Evolutionary conservation across 2,888 invertebrate species (phyloP).

Genomic region (Watsonalla binaria): DNA sequence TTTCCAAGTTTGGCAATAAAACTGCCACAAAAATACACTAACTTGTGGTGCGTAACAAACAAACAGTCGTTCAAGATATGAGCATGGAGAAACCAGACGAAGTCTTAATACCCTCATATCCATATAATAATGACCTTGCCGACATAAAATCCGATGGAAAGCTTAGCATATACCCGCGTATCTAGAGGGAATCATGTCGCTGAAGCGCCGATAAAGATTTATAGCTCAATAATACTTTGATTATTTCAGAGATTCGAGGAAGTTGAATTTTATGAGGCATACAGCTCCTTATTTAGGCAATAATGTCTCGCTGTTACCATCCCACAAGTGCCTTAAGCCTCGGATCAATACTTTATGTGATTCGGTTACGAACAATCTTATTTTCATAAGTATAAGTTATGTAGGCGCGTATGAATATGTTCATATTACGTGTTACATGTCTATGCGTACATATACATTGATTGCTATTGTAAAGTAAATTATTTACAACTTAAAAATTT

Average conservation of each 20-base stretch:
- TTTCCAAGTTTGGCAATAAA: not conserved
- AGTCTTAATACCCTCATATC: not conserved
- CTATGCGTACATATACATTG: too few relatives aligned
- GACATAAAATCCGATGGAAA: slow-evolving; percentile 41
- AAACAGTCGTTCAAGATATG: not conserved
- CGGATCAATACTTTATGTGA: slow-evolving; percentile 41
- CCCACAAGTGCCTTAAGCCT: slow-evolving; percentile 35
- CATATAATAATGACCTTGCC: slow-evolving; percentile 19
- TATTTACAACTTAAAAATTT: too few relatives aligned
- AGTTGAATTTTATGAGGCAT: slow-evolving; percentile 66
- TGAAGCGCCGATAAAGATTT: slow-evolving; percentile 66
- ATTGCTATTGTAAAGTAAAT: too few relatives aligned
- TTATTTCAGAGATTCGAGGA: slow-evolving; percentile 70
- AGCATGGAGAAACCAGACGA: not conserved
- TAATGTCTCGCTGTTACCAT: slow-evolving; percentile 55
- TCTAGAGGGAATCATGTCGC: slow-evolving; percentile 37
- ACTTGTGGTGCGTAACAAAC: not conserved
- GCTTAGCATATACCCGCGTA: slow-evolving; percentile 66
- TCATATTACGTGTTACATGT: too few relatives aligned
- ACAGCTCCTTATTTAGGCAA: slow-evolving; percentile 63
- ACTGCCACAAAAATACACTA: slow-evolving; percentile 1
- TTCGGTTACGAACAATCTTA: slow-evolving; percentile 17
- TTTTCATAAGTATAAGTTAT: not conserved
- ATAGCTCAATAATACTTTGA: slow-evolving; percentile 71
- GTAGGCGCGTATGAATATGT: not conserved